These are phyloP conservation scores for Ciconia stormi DNA, from an alignment of 2,113 vertebrate species.

Conservation along the genomic window DNA sequence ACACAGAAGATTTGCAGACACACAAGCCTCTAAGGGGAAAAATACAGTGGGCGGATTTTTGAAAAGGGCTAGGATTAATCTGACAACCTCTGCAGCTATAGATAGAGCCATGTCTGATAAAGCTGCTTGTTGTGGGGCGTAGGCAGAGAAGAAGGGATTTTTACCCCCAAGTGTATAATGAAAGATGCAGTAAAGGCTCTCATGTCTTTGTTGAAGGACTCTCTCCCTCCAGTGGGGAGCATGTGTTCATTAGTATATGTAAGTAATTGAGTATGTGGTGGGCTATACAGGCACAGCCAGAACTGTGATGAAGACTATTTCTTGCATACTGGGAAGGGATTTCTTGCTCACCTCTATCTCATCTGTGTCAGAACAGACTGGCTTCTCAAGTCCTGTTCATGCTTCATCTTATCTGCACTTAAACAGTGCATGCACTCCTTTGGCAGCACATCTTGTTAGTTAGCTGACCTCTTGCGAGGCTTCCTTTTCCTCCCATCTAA, in stretches of 20 bases:
- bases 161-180: background rate
- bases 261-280: background rate
- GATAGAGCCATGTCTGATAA: background rate
- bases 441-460: background rate
- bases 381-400: background rate
- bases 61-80: background rate
- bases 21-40: background rate
- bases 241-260: background rate
- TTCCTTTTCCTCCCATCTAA: background rate
- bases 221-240: background rate
- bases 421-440: background rate
- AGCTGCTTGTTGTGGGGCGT: background rate
- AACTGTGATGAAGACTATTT: background rate
- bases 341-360: background rate
- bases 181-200: background rate
- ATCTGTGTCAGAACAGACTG: background rate
- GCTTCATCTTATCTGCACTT: background rate
- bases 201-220: background rate
- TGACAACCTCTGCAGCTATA: slow-evolving; percentile 13
- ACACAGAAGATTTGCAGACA: background rate
- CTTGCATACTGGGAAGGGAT: background rate
- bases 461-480: background rate
- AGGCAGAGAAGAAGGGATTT: slow-evolving; percentile 5
- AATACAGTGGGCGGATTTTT: background rate
- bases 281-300: background rate